phyloP scores from a whole-genome alignment of 2,888 invertebrate species.

The Mythimna loreyi region DNA sequence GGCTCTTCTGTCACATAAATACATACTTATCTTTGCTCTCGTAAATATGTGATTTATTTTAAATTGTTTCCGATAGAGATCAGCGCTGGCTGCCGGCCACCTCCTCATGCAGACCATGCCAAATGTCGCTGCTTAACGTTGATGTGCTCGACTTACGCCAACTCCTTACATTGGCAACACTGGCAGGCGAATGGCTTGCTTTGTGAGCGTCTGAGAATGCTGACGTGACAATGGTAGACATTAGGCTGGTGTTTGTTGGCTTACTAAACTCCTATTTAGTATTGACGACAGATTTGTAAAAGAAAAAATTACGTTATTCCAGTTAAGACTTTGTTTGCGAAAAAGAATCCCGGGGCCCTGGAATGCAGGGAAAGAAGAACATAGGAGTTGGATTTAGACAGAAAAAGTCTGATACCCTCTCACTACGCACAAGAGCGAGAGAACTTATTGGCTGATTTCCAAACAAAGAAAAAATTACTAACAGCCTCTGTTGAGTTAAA shows the following conservation, averaged over 20 bases:
- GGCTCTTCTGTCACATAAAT: conserved; percentile 50
- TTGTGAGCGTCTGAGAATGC: conserved; percentile 19
- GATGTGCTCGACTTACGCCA: conserved; percentile 41
- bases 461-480: too few relatives aligned
- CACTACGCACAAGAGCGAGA: too few relatives aligned
- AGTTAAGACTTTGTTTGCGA: too few relatives aligned
- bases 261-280: not conserved
- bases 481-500: too few relatives aligned
- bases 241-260: not conserved
- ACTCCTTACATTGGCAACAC: conserved; percentile 44
- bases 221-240: not conserved
- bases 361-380: too few relatives aligned
- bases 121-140: conserved; percentile 41
- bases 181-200: not conserved
- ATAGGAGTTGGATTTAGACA: too few relatives aligned
- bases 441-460: too few relatives aligned
- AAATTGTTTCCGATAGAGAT: conserved; percentile 63
- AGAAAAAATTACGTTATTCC: too few relatives aligned
- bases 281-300: too few relatives aligned
- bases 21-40: conserved; percentile 59
- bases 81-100: conserved; percentile 61
- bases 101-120: conserved; percentile 50
- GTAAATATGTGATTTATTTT: conserved; percentile 66
- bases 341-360: too few relatives aligned
- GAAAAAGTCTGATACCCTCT: too few relatives aligned